Evolutionary conservation across 2,113 vertebrate genomes (phyloP).

Genomic region (Pelobates fuscus): DNA sequence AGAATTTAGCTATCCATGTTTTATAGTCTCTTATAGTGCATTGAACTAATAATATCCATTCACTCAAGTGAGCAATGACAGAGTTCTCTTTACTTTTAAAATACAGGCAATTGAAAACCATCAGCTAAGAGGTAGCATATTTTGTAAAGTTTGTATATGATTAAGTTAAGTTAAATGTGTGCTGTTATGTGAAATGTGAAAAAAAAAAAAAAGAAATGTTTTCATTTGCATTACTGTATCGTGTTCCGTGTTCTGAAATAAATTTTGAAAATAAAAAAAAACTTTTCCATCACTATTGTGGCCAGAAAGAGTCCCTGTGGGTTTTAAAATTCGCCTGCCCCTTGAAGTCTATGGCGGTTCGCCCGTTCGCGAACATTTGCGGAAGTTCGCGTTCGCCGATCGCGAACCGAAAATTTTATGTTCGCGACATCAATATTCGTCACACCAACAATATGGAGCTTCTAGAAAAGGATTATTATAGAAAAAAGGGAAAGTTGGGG

Average conservation of each 20-base stretch:
- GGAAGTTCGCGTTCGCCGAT: too few species aligned
- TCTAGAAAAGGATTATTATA: too few species aligned
- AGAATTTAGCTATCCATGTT: too few species aligned
- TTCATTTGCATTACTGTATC: conserved; percentile 67
- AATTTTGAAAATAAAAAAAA: conserved; percentile 68
- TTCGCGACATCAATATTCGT: too few species aligned
- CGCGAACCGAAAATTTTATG: too few species aligned
- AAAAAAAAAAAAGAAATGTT: conserved; percentile 51
- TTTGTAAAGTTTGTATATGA: conserved; percentile 19
- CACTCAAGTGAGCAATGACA: background rate
- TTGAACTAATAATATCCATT: background rate
- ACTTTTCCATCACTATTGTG: too few species aligned
- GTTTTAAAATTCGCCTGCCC: too few species aligned
- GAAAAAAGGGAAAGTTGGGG: too few species aligned
- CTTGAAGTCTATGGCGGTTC: too few species aligned
- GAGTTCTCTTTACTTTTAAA: conserved; percentile 2
- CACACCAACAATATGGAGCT: too few species aligned
- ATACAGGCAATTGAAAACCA: conserved; percentile 2
- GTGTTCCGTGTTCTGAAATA: conserved; percentile 65
- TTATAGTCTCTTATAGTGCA: background rate
- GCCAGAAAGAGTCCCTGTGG: too few species aligned
- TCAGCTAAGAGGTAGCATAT: conserved; percentile 6
- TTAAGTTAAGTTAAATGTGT: conserved; percentile 5
- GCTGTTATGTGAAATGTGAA: conserved; percentile 57
- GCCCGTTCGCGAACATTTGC: too few species aligned